Conservation (phyloP, 2,113 vertebrate genomes). For the Apus apus region DNA sequence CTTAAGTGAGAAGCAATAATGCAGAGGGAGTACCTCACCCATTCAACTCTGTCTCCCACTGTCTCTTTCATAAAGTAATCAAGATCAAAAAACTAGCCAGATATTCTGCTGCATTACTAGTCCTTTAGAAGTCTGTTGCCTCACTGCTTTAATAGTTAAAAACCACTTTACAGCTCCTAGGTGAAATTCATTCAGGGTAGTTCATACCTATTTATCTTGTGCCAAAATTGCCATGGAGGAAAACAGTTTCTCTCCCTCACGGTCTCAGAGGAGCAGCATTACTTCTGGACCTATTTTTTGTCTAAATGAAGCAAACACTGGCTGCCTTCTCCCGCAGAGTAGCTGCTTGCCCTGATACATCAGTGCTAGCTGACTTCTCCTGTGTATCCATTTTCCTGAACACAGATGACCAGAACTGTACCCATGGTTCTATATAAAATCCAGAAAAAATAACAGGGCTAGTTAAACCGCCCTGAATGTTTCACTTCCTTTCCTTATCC, state of each 20-base stretch:
- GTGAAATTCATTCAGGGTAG: not conserved
- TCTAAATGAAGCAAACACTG: not conserved
- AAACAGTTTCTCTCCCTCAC: not conserved
- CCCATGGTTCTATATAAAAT: not conserved
- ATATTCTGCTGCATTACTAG: not conserved
- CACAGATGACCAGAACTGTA: not conserved
- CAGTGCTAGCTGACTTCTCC: not conserved
- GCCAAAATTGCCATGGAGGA: not conserved
- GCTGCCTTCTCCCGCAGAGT: not conserved
- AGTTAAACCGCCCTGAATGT: not conserved
- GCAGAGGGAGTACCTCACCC: not conserved
- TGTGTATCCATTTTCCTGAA: not conserved
- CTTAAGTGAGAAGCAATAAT: not conserved
- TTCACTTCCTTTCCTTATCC: not conserved
- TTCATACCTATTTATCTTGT: not conserved
- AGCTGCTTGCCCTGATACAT: not conserved
- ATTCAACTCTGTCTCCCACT: not conserved
- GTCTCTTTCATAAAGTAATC: not conserved
- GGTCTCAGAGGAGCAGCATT: not conserved
- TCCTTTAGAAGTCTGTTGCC: not conserved
- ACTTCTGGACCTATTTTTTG: not conserved
- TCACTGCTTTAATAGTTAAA: not conserved
- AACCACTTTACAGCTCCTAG: not conserved
- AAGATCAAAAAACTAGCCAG: not conserved
- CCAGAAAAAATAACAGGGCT: not conserved